Evolutionary conservation across 2,113 vertebrate genomes (phyloP).

Genomic region (Natator depressus): DNA sequence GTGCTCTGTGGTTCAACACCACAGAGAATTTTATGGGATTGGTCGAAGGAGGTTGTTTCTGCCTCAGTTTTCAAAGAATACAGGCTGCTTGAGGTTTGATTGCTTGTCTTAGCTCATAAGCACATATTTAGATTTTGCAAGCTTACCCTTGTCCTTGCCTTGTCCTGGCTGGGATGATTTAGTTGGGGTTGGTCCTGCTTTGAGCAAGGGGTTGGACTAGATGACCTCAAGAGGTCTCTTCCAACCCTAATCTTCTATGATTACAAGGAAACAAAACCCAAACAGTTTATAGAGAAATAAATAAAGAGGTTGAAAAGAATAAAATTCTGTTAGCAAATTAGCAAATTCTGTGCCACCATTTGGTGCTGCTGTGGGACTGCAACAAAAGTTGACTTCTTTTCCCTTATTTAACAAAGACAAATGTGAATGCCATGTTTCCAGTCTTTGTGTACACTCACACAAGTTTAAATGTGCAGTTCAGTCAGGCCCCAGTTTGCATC

Average conservation of each 20-base stretch:
- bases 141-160: background rate
- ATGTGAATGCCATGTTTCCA: background rate
- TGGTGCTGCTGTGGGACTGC: slow-evolving; percentile 36
- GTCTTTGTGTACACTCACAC: background rate
- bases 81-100: background rate
- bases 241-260: too few species aligned
- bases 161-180: too few species aligned
- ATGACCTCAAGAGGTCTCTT: too few species aligned
- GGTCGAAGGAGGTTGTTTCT: background rate
- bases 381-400: background rate
- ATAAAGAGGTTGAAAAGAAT: background rate
- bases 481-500: background rate
- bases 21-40: background rate
- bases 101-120: background rate
- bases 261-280: background rate
- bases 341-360: background rate
- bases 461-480: background rate
- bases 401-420: background rate
- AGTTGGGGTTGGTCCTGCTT: too few species aligned
- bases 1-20: background rate
- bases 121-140: background rate
- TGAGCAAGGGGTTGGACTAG: too few species aligned
- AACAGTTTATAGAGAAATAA: background rate
- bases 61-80: background rate
- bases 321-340: background rate